Conservation (phyloP, 2,113 vertebrate genomes). For the Heterotilapia buettikoferi region DNA sequence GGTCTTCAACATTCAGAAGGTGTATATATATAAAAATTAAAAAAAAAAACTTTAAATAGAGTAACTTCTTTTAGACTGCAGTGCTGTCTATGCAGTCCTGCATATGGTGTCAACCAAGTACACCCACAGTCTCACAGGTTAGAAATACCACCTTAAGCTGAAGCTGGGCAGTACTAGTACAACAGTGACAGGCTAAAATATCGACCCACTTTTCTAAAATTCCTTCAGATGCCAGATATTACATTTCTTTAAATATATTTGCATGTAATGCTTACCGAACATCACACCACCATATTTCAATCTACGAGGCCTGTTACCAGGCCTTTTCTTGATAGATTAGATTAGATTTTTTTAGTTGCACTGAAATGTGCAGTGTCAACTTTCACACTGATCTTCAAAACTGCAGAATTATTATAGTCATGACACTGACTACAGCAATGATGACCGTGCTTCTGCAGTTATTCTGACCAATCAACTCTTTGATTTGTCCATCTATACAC, state of each 20-base stretch:
- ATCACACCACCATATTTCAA: not conserved
- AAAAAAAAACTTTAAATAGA: not conserved
- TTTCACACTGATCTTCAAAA: not conserved
- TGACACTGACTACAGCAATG: not conserved
- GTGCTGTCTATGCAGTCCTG: not conserved
- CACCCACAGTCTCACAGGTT: not conserved
- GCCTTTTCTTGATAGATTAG: not conserved
- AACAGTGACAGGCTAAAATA: not conserved
- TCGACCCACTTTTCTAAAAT: not conserved
- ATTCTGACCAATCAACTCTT: not conserved
- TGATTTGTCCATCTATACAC: not conserved
- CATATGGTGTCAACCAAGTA: not conserved
- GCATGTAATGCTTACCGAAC: not conserved
- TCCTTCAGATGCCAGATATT: not conserved
- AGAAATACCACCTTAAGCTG: not conserved
- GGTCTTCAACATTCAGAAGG: not conserved
- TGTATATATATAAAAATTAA: rapidly evolving
- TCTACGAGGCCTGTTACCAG: not conserved
- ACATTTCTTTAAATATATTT: not conserved
- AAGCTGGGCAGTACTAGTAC: not conserved
- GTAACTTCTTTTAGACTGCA: not conserved
- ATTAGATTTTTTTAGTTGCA: not conserved
- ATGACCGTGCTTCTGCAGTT: not conserved
- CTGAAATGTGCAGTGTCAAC: not conserved
- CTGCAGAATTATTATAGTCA: not conserved